phyloP scores from a whole-genome alignment of 2,113 vertebrate species.

The Rhea pennata region DNA sequence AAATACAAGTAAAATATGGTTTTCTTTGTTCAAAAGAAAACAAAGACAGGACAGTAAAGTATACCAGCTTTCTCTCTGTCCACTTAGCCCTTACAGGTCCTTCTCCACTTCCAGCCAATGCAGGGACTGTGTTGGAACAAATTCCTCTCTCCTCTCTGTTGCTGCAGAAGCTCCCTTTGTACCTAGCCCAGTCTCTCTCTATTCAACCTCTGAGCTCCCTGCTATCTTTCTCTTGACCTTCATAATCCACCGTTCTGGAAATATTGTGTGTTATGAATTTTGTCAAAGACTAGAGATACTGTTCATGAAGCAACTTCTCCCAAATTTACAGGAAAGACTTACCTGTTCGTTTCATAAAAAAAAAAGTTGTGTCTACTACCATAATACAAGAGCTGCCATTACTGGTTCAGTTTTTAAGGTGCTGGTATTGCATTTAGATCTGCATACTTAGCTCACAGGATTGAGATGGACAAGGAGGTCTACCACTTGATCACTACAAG shows the following conservation, averaged over 20 bases:
- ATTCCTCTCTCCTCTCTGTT: neutral
- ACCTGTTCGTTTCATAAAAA: neutral
- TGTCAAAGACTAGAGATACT: neutral
- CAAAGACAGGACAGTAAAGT: too few species aligned
- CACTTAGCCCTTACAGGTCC: neutral
- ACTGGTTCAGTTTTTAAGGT: neutral
- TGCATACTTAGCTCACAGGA: neutral
- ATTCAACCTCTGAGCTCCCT: neutral
- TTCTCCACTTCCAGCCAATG: neutral
- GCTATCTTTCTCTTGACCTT: neutral
- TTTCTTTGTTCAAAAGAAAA: too few species aligned
- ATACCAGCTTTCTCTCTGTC: too few species aligned
- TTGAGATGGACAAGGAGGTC: constrained; percentile 21
- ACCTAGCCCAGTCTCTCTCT: too few species aligned
- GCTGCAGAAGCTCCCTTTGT: neutral
- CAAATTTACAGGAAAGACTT: neutral
- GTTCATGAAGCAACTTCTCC: neutral
- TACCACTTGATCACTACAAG: constrained; percentile 39
- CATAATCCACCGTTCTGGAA: neutral
- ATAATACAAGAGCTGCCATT: neutral
- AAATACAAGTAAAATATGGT: neutral
- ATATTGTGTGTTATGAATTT: rapidly evolving
- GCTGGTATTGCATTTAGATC: neutral
- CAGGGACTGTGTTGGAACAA: neutral
- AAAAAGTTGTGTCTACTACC: neutral